phyloP scores from a whole-genome alignment of 53 echinoderm and acorn worm genomes.

The Holothuria scabra region DNA sequence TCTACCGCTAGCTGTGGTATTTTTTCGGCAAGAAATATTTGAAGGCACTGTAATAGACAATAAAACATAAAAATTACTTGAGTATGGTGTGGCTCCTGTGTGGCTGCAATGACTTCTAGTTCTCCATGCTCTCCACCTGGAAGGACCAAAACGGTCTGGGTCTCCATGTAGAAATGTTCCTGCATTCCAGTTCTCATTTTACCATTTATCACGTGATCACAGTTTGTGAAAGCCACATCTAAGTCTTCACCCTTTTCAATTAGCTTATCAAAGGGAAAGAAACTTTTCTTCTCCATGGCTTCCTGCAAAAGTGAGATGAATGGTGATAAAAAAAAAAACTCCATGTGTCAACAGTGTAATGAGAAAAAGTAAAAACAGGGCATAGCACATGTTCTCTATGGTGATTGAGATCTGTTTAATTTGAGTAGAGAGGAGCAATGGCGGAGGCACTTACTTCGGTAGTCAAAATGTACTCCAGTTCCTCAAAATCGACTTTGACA shows the following conservation, averaged over 20 bases:
- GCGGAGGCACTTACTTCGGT: not conserved
- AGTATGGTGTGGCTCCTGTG: conserved; percentile 40
- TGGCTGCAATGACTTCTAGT: conserved; percentile 58
- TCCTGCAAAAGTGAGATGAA: conserved; percentile 48
- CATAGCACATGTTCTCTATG: too few species aligned
- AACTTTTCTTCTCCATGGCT: conserved; percentile 58
- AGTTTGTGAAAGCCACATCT: conserved; percentile 50
- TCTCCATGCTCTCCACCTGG: conserved; percentile 67
- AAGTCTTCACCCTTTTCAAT: conserved; percentile 59
- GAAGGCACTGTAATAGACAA: too few species aligned
- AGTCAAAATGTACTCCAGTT: conserved; percentile 17
- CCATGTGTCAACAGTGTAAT: too few species aligned
- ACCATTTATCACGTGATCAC: conserved; percentile 65
- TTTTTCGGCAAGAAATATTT: too few species aligned
- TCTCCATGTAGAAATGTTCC: conserved; percentile 87
- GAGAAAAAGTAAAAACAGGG: too few species aligned
- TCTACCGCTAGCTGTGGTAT: too few species aligned
- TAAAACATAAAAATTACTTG: conserved; percentile 53
- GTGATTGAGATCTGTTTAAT: too few species aligned
- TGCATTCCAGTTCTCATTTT: conserved; percentile 70
- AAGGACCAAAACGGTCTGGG: conserved; percentile 56
- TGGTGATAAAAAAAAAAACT: too few species aligned
- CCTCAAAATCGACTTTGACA: conserved; percentile 31
- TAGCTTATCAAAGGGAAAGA: conserved; percentile 15
- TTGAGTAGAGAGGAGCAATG: too few species aligned